These are phyloP conservation scores for Eulacestoma nigropectus DNA, from an alignment of 2,113 vertebrate species.

Conservation along the genomic window DNA sequence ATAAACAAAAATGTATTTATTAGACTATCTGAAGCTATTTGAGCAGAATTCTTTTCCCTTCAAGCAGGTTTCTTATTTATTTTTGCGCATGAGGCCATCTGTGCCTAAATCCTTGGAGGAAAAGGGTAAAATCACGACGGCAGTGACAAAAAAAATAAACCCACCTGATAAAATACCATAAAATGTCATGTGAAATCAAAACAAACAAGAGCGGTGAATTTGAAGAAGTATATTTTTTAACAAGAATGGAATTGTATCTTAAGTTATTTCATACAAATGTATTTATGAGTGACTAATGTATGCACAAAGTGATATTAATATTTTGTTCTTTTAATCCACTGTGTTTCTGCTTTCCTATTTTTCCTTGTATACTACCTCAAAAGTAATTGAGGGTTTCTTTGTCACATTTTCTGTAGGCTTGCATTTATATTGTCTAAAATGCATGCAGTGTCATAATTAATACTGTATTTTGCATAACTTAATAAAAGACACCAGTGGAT, in stretches of 20 bases:
- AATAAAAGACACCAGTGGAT: slow-evolving; percentile 77
- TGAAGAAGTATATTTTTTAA: slow-evolving; percentile 58
- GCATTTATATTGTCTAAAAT: slow-evolving; percentile 68
- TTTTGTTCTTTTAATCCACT: slow-evolving; percentile 63
- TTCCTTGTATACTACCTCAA: slow-evolving; percentile 77
- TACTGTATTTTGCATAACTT: slow-evolving; percentile 74
- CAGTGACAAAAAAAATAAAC: slow-evolving; percentile 13
- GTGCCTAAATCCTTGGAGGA: slow-evolving; percentile 63
- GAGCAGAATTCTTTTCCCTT: slow-evolving; percentile 69
- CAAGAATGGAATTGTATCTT: slow-evolving; percentile 50
- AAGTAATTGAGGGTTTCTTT: slow-evolving; percentile 72
- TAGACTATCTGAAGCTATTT: slow-evolving; percentile 63
- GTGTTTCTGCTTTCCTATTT: slow-evolving; percentile 61
- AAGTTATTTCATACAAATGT: slow-evolving; percentile 49
- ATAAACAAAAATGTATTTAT: slow-evolving; percentile 74
- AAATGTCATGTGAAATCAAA: slow-evolving; percentile 41
- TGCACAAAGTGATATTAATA: slow-evolving; percentile 66
- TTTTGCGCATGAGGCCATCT: slow-evolving; percentile 59
- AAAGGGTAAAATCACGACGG: slow-evolving; percentile 44
- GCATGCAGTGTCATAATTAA: slow-evolving; percentile 73
- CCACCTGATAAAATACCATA: slow-evolving; percentile 40
- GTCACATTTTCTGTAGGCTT: slow-evolving; percentile 69
- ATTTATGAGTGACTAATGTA: slow-evolving; percentile 62
- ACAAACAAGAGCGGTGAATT: slow-evolving; percentile 21
- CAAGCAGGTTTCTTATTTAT: slow-evolving; percentile 68